Percentiles rank a stretch among this genome's conserved stretches.
These are phyloP conservation scores for Drosophila kohkoa DNA, from an alignment of 1,140 invertebrate species.

Conservation along the genomic window DNA sequence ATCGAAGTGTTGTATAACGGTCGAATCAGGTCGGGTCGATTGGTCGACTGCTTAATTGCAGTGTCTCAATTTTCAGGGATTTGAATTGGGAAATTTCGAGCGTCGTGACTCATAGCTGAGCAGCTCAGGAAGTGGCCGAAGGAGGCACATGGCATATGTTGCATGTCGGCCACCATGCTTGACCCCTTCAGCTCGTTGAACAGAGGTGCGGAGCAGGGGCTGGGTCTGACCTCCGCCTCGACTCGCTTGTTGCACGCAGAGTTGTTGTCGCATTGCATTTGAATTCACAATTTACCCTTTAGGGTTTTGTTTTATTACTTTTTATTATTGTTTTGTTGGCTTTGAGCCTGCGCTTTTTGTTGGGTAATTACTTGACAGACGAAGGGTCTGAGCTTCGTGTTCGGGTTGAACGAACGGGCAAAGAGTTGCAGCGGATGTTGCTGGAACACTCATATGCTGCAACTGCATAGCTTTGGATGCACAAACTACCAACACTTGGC, in stretches of 20 bases:
- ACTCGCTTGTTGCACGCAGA: constrained; percentile 14
- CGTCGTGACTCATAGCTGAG: constrained; percentile 62
- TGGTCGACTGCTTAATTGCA: constrained; percentile 57
- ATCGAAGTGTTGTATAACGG: constrained; percentile 19
- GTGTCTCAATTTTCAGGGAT: constrained; percentile 62
- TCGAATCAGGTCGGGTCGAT: constrained; percentile 14
- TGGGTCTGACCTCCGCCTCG: constrained; percentile 5
- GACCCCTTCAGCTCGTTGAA: neutral
- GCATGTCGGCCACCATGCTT: constrained; percentile 21
- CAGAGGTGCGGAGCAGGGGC: neutral
- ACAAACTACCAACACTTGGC: constrained; percentile 6
- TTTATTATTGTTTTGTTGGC: constrained; percentile 4
- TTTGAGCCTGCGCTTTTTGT: constrained; percentile 5
- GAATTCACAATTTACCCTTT: constrained; percentile 26
- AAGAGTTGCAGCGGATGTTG: constrained; percentile 35
- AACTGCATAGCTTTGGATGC: constrained; percentile 2
- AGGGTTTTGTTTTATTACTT: constrained; percentile 18
- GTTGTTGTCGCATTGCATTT: constrained; percentile 18
- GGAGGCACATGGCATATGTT: constrained; percentile 15
- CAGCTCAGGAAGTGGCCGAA: constrained; percentile 28
- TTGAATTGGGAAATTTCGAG: constrained; percentile 34
- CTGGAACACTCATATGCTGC: constrained; percentile 10
- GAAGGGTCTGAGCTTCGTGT: neutral
- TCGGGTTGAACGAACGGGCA: constrained; percentile 44
- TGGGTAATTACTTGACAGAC: constrained; percentile 27